Percentiles rank a stretch among this genome's conserved stretches.
These are phyloP conservation scores for Drosophila nr. fundita DNA, from an alignment of 2,888 invertebrate genomes.

Conservation along the genomic window DNA sequence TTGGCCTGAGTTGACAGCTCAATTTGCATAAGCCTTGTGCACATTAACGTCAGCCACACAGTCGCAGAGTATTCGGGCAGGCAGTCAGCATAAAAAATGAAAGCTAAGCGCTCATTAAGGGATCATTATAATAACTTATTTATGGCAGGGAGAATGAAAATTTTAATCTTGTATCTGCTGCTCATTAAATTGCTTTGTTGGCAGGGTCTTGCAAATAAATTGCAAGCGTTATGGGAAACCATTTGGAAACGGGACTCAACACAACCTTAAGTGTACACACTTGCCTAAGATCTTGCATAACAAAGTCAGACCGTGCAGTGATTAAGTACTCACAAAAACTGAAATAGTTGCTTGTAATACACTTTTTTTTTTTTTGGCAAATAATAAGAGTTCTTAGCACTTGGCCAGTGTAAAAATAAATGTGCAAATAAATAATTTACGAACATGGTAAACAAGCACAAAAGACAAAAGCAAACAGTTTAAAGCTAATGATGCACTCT, in stretches of 20 bases:
- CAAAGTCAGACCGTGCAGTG: conserved; percentile 13
- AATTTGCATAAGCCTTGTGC: conserved; percentile 43
- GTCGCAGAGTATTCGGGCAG: background rate
- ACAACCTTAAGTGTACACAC: background rate
- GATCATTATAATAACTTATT: conserved; percentile 70
- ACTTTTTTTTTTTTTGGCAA: background rate
- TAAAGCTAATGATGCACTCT: conserved; percentile 48
- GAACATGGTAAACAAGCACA: conserved; percentile 9
- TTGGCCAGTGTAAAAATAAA: conserved; percentile 13
- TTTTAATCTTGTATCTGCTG: conserved; percentile 26
- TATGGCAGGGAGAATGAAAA: conserved; percentile 30
- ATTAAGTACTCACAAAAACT: conserved; percentile 20
- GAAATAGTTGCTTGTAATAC: background rate
- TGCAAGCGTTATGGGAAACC: conserved; percentile 2
- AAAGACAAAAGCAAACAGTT: conserved; percentile 34
- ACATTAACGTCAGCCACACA: conserved; percentile 32
- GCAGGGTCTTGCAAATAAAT: conserved; percentile 29
- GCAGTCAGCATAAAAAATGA: conserved; percentile 59
- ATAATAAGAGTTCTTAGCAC: background rate
- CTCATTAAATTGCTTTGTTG: conserved; percentile 45
- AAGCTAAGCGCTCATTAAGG: conserved; percentile 74
- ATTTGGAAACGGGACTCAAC: conserved; percentile 1
- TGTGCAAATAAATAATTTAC: conserved; percentile 16
- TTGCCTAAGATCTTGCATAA: background rate
- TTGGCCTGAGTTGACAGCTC: conserved; percentile 46